Evolutionary conservation across 2,113 vertebrate genomes (phyloP).

Genomic region (Pangasianodon hypophthalmus): DNA sequence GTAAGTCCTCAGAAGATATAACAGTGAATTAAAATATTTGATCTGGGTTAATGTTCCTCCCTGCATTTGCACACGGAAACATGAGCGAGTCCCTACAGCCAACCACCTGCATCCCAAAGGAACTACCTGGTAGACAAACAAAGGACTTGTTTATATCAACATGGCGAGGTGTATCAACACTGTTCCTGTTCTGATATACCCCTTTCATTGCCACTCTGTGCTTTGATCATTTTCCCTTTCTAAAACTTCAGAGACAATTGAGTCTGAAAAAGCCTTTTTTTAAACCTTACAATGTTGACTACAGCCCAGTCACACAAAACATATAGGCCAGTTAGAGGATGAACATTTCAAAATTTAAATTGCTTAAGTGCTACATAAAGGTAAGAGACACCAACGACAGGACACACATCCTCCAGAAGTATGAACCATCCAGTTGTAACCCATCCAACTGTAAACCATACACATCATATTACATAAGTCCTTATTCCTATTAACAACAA

Average conservation of each 20-base stretch:
- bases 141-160: slow-evolving; percentile 53
- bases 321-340: not conserved
- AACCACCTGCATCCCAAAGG: slow-evolving; percentile 47
- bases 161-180: slow-evolving; percentile 13
- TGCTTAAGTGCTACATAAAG: not conserved
- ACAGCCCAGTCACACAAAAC: slow-evolving; percentile 13
- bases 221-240: not conserved
- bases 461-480: slow-evolving; percentile 26
- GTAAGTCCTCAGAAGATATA: not conserved
- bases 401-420: not conserved
- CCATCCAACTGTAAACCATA: not conserved
- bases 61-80: slow-evolving; percentile 52
- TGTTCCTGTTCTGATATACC: not conserved
- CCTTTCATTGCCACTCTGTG: not conserved
- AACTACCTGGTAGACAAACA: slow-evolving; percentile 51
- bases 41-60: not conserved
- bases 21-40: not conserved
- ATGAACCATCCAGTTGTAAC: not conserved
- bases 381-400: not conserved
- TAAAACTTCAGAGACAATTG: not conserved
- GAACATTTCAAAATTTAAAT: not conserved
- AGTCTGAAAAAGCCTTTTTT: not conserved
- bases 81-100: slow-evolving; percentile 43
- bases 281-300: not conserved
- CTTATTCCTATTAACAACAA: slow-evolving; percentile 59